phyloP scores from a whole-genome alignment of 2,888 invertebrate genomes.

The Pyrochroa serraticornis region DNA sequence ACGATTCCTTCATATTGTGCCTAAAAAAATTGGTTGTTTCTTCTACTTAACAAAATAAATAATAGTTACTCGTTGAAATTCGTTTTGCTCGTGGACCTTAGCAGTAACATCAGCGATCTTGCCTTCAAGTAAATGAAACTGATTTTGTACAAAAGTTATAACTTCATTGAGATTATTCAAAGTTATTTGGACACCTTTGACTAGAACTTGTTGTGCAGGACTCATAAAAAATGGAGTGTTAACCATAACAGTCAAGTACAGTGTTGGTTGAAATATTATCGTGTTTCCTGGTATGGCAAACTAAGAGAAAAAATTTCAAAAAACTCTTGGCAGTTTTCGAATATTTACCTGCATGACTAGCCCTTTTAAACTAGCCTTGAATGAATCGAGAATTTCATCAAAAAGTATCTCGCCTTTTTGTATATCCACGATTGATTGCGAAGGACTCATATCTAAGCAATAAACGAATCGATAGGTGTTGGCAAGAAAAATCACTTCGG shows the following conservation, averaged over 20 bases:
- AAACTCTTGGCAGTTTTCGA: neutral
- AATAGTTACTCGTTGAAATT: constrained; percentile 54
- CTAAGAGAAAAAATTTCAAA: constrained; percentile 55
- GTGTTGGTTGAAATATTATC: constrained; percentile 67
- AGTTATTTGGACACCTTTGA: constrained; percentile 72
- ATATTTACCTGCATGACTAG: constrained; percentile 63
- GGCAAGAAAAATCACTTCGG: constrained; percentile 71
- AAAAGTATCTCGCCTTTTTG: constrained; percentile 66
- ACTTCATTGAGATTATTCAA: constrained; percentile 65
- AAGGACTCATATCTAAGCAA: constrained; percentile 80
- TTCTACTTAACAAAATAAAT: neutral
- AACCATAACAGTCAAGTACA: constrained; percentile 77
- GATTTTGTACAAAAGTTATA: constrained; percentile 63
- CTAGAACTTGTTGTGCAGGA: constrained; percentile 73
- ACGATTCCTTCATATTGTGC: constrained; percentile 62
- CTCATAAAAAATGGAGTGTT: constrained; percentile 76
- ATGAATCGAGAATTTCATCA: constrained; percentile 65
- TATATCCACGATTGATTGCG: constrained; percentile 72
- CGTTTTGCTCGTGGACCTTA: constrained; percentile 63
- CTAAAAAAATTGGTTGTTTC: constrained; percentile 45
- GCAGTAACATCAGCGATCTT: constrained; percentile 64
- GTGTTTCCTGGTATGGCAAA: constrained; percentile 72
- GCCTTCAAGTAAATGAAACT: constrained; percentile 67
- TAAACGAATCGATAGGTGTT: constrained; percentile 75
- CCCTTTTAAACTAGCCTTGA: constrained; percentile 63